Evolutionary conservation across 2,888 invertebrate genomes (phyloP), one percentile per base, ranked within the genome.

Genomic region (Agrochola circellaris): DNA sequence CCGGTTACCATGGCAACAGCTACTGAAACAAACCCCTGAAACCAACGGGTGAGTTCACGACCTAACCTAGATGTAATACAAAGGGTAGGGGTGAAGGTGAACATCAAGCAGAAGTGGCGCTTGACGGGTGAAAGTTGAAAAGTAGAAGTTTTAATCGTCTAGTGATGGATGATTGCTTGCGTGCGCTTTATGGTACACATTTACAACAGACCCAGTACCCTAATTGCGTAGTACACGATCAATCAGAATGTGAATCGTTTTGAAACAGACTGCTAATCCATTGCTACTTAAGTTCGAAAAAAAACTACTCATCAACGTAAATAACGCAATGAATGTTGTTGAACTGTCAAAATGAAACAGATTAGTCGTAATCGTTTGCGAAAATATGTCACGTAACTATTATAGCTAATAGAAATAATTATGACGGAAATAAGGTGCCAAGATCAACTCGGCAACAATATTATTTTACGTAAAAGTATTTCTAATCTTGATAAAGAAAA

Each of bases 1-100:
- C 89, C 91, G 91, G 95, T 95, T 87, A 92, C 95, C 94, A 96
- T 96, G 96, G 95, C 94, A 92, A 94, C 96, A 90, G 92, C 90
- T 76, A 89, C 90, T 90, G 91, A 94, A 95, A 96, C 96, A 96
- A 93, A 94, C 94, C 94, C 94, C 92, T 95, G 93, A 94, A 94
- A 91, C 90, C 85, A 92, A 88, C 91, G 92, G 93, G 96, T 96
- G 84, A 93, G 95, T 94, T 74, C 62, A 88, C 73, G 65, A 82
- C 67, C 71, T 70, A 85, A 86, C 87, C 88, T 84, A 87, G 68
- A 81, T 88, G 73, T 58, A 78, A 79, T 85, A 75, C 56, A 80
- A 84, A 88, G 75, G 75, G 83, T 77, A 69, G 62, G 75, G 85
- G 83, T 88, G 82, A 89, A 87, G 86, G 88, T 87, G 82, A 84